A percentile compares a stretch with the other conserved stretches of the same genome.
phyloP scores from a whole-genome alignment of 2,888 invertebrate genomes.

The Rosalia funebris region DNA sequence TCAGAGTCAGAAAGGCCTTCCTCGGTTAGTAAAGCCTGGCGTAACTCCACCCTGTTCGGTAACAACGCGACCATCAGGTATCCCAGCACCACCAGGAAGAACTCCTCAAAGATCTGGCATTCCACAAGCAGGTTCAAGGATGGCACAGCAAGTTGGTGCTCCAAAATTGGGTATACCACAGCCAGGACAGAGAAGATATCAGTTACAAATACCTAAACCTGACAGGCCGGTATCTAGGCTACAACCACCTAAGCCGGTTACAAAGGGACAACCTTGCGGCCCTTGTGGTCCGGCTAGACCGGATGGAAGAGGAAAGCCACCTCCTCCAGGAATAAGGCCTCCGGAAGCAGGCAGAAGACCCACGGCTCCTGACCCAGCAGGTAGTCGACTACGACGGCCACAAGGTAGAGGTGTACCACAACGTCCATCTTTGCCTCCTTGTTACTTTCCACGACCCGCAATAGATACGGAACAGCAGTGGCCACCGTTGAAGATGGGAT shows the following conservation, averaged over 20 bases:
- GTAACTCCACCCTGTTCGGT: neutral
- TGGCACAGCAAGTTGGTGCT: no score
- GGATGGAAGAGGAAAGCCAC: neutral
- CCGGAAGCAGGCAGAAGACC: neutral
- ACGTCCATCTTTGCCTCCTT: constrained; percentile 19
- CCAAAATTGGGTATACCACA: neutral
- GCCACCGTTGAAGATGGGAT: constrained; percentile 13
- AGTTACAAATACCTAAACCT: neutral
- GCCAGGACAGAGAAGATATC: neutral
- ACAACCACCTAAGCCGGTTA: neutral
- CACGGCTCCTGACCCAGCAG: neutral
- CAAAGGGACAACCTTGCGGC: neutral
- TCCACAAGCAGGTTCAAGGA: constrained; percentile 5
- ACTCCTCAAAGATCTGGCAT: neutral
- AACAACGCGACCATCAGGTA: neutral
- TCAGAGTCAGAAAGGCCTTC: neutral
- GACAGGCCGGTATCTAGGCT: neutral
- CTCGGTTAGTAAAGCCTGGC: neutral
- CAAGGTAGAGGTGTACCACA: neutral
- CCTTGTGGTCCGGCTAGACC: neutral
- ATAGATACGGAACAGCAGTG: constrained; percentile 12
- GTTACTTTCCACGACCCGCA: constrained; percentile 33
- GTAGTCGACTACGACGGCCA: neutral
- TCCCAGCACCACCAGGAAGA: neutral
- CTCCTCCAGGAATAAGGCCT: neutral